Conservation (phyloP, 2,113 vertebrate species). For the Rhegmatorhina hoffmannsi region DNA sequence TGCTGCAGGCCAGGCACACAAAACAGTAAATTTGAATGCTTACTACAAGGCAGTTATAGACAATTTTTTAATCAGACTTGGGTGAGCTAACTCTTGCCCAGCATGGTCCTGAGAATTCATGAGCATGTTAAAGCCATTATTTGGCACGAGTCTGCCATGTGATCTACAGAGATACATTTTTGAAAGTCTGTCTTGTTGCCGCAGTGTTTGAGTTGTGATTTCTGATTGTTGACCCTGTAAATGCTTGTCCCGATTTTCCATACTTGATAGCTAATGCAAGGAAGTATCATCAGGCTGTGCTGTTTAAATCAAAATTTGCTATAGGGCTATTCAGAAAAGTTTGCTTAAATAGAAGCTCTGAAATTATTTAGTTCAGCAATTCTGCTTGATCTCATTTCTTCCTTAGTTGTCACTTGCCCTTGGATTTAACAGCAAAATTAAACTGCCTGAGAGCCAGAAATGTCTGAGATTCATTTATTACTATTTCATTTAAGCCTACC, state of each 20-base stretch:
- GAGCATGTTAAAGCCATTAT: background rate
- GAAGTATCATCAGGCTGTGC: background rate
- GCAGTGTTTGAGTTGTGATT: background rate
- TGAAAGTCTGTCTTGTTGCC: background rate
- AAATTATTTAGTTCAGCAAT: background rate
- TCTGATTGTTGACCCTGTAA: background rate
- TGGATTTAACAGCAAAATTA: background rate
- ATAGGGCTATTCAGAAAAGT: background rate
- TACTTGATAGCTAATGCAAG: background rate
- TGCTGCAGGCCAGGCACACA: background rate
- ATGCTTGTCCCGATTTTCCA: background rate
- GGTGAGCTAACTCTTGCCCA: background rate
- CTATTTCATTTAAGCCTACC: background rate
- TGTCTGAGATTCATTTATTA: background rate
- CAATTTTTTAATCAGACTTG: background rate
- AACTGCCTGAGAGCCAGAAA: background rate
- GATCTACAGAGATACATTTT: background rate
- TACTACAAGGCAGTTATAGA: background rate
- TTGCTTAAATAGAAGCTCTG: background rate
- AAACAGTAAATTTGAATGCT: background rate
- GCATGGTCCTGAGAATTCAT: background rate
- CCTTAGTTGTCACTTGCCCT: background rate
- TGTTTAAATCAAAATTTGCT: background rate
- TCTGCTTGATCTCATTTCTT: background rate
- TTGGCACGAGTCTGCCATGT: background rate